Evolutionary conservation across 2,797 vertebrate genomes (phyloP).

Genomic region (Poeciliopsis presidionis): DNA sequence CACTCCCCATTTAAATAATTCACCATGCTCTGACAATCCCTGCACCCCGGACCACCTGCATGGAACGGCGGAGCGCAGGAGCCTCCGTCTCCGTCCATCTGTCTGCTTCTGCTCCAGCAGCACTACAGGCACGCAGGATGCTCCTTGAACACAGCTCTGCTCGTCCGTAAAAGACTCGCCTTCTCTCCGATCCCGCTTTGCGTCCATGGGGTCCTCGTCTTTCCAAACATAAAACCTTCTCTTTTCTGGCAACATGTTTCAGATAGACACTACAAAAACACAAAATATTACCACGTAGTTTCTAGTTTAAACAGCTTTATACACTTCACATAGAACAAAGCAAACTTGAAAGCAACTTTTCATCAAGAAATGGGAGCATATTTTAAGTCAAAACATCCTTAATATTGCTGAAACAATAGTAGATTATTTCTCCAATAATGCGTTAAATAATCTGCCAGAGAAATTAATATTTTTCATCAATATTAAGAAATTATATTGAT

Average conservation of each 20-base stretch:
- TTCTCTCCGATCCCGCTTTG: neutral
- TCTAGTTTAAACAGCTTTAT: no score
- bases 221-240: neutral
- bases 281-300: no score
- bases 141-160: constrained; percentile 39
- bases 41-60: constrained; percentile 69
- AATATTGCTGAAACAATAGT: no score
- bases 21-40: constrained; percentile 76
- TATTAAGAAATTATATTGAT: no score
- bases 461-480: no score
- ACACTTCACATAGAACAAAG: no score
- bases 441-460: no score
- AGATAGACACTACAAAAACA: neutral
- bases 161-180: constrained; percentile 39
- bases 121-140: constrained; percentile 27
- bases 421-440: no score
- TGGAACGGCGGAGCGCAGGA: constrained; percentile 46
- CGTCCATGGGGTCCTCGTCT: constrained; percentile 15
- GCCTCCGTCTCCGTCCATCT: constrained; percentile 70
- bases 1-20: constrained; percentile 88
- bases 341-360: no score
- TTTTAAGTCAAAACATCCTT: no score
- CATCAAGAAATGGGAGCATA: no score
- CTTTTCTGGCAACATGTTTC: constrained; percentile 29
- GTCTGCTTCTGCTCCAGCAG: constrained; percentile 56